Evolutionary conservation across 2,797 vertebrate genomes (phyloP), one percentile per base, ranked within the genome.

Genomic region (Poecilia gillii): DNA sequence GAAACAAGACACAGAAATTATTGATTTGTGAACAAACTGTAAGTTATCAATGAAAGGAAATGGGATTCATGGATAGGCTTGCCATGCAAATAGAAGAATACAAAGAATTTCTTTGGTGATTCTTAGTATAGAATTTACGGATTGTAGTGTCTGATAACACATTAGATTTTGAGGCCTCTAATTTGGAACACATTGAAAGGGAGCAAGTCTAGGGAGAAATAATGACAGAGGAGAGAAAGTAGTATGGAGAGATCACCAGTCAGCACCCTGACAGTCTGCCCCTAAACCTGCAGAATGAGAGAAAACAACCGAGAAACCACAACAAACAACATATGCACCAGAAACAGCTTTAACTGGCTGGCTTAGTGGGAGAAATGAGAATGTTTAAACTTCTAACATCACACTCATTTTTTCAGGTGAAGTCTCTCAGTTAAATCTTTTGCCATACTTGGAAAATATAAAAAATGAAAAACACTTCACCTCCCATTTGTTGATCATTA

Each of bases 401-500:
- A 66, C 31, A 11, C 18, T 39, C 11, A 9, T 33, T 33, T 3
- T 49, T 20, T 66, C 9, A 36, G 33, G 20, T 12, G 0, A 66
- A 11, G 16, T 23, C 62, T 36, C 62, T 64, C 6, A 64, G 14
- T 62, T 16, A 33, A 62, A 31, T 14, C 28, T 33, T 16, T 2
- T 53, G 39, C 8, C 62, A 39, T 6, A 41, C 25, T 28, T 51
- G 2, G 7, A 31, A 33, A 55, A 25, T 18, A 25, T 28, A 31
- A 59, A 6, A 3, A 25, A 55, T 43, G 16, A 39, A 45, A 77
- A 23, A 25, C 36, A n/a, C 7, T 31, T 39, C 72, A 59, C 0
- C 16, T 71, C 8, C 33, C 72, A 23, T 49, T 72, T 82, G 53
- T 12, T 53, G 45, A n/a, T 64, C 74, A 77, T 82, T 39, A 57